Base-by-base conservation (phyloP, 2,797 vertebrate genomes). In the Chelidonichthys spinosus region DNA sequence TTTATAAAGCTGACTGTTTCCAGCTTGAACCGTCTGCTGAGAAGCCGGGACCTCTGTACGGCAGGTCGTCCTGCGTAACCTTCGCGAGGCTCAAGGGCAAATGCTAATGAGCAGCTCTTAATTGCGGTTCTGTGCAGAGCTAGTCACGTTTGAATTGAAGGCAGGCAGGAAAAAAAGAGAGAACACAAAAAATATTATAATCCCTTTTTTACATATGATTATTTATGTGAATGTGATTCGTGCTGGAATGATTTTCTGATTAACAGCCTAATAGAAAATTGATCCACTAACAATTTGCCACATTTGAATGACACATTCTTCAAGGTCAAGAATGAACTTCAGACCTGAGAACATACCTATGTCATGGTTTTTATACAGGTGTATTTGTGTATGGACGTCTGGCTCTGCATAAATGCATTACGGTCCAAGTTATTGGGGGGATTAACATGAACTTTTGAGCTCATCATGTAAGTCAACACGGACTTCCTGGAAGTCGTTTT, bases 91-190 rank as follows among this genome's bases (percentile, higher is more conserved):
- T 86, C 76, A 82, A 76, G 83, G 76, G 54, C 63, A 81, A 81
- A 85, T 40, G 65, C 49, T 75, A 79, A 89, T 81, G 68, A 78
- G 50, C 36, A 56, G 55, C 71, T 77, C 69, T 72, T 61, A 74
- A 79, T 84, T 72, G 73, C 14, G 5, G 10, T 10, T 71, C 62
- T 50, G 59, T 47, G 61, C 44, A 62, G 61, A 65, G 59, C 32
- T 17, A 39, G 55, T 65, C 40, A 40, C 18, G 18, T 58, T 52
- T 54, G 15, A 72, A 59, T 71, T 56, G 63, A 74, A 15, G 6
- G 2, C 39, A 44, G 47, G 46, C 11, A 40, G 42, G 36, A 36
- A 49, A 68, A 65, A 63, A 18, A 13, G 2, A 3, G 15, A 55
- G 37, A 17, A 39, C 43, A 36, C 50, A 75, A 62, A 61, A 44